phyloP scores from a whole-genome alignment of 92 coral and sea anemone species.

The Phenganax stokvisi region DNA sequence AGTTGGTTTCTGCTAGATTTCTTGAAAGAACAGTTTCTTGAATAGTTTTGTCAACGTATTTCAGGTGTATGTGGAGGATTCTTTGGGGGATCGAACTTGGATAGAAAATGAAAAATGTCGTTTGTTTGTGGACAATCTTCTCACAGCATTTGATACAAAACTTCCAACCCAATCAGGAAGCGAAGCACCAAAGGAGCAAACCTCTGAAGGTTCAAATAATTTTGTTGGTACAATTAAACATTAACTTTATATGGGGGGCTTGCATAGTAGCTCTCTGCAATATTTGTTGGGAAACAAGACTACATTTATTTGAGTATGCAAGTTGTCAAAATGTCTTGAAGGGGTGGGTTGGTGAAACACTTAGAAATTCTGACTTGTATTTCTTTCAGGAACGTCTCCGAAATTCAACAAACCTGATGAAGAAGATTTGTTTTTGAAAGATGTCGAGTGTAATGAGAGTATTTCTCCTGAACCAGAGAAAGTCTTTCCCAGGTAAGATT shows the following conservation, averaged over 20 bases:
- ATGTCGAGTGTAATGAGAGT: conserved; percentile 34
- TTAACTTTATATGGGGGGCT: too few species aligned
- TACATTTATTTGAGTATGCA: background rate
- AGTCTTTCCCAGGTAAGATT: conserved; percentile 19
- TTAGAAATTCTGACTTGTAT: background rate
- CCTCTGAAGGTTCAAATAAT: conserved; percentile 10
- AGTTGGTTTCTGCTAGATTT: background rate
- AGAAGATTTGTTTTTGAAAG: conserved; percentile 26
- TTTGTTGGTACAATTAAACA: too few species aligned
- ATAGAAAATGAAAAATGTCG: conserved; percentile 93
- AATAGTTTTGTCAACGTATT: background rate
- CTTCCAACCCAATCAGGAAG: conserved; percentile 45
- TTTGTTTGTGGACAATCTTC: conserved; percentile 75
- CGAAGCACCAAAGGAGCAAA: conserved; percentile 29
- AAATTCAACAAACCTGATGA: conserved; percentile 29
- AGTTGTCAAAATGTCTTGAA: background rate
- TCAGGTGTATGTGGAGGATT: conserved; percentile 79
- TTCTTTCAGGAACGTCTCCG: conserved; percentile 2
- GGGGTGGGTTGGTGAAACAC: background rate
- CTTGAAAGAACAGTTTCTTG: too few species aligned
- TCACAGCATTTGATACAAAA: conserved; percentile 88
- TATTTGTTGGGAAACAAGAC: too few species aligned
- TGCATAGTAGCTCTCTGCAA: too few species aligned
- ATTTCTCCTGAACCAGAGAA: conserved; percentile 37
- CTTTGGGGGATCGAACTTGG: conserved; percentile 93